These are phyloP conservation scores for Pachyseris speciosa DNA, from an alignment of 64 coral and sea anemone genomes.

Conservation along the genomic window DNA sequence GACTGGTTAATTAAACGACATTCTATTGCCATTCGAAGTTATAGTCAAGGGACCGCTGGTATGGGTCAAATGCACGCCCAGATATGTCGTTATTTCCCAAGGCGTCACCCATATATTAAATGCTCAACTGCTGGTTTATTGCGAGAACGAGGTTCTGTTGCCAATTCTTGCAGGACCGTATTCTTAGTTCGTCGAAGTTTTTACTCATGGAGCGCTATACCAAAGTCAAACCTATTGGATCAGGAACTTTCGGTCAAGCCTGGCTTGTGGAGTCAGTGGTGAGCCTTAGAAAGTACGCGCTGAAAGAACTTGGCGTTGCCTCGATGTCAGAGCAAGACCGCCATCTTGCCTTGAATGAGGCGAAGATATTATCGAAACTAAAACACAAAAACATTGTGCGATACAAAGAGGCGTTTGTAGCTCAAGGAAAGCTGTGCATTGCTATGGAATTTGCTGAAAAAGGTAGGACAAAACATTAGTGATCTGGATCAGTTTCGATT, in stretches of 20 bases:
- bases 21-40: no score
- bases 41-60: no score
- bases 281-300: slow-evolving; percentile 74
- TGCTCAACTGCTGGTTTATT: no score
- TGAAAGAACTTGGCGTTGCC: slow-evolving; percentile 80
- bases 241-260: slow-evolving; percentile 86
- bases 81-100: no score
- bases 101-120: no score
- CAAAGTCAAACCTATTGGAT: slow-evolving; percentile 81
- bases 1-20: no score
- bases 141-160: no score
- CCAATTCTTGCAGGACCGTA: no score
- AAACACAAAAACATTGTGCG: slow-evolving; percentile 96
- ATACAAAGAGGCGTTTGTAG: slow-evolving; percentile 94
- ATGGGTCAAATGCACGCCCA: no score
- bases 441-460: slow-evolving; percentile 97
- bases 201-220: slow-evolving; percentile 77
- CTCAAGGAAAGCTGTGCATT: slow-evolving; percentile 78
- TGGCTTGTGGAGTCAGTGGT: slow-evolving; percentile 79
- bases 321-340: slow-evolving; percentile 64
- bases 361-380: slow-evolving; percentile 84
- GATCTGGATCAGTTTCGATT: no score
- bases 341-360: slow-evolving; percentile 92
- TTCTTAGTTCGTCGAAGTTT: background rate
- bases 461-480: slow-evolving; percentile 42